Evolutionary conservation across 2,113 vertebrate species (phyloP).

Genomic region (Pseudorectes ferrugineus): DNA sequence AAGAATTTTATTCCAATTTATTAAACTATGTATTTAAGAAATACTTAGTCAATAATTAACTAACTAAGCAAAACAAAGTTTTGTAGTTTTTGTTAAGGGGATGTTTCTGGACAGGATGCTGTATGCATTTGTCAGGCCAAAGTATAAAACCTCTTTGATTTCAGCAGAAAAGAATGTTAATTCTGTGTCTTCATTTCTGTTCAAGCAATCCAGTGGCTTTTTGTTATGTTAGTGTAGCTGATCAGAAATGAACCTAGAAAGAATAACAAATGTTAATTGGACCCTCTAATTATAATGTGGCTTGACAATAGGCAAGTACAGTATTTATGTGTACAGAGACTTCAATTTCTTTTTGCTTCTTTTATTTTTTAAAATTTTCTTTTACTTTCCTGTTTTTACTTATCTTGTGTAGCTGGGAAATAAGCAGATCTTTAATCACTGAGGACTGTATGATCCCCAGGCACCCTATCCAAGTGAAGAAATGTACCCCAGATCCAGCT

Average conservation of each 20-base stretch:
- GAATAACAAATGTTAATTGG: background rate
- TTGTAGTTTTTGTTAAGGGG: background rate
- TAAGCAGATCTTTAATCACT: background rate
- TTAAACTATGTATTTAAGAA: background rate
- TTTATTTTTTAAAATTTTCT: no score
- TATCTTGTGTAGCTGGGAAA: background rate
- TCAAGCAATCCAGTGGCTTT: background rate
- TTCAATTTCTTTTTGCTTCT: background rate
- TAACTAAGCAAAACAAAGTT: background rate
- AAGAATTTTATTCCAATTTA: background rate
- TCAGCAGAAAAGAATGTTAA: background rate
- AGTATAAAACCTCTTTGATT: background rate
- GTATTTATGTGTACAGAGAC: background rate
- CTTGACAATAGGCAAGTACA: background rate
- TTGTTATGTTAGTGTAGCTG: background rate
- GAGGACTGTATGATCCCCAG: background rate
- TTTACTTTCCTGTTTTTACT: background rate
- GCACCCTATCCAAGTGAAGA: background rate
- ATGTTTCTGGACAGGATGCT: background rate
- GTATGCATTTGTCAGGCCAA: background rate
- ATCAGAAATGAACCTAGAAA: background rate
- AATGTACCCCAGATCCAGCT: background rate
- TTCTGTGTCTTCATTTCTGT: background rate
- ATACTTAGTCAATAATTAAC: background rate
- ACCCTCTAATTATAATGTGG: background rate